Evolutionary conservation across 2,888 invertebrate genomes (phyloP).

Genomic region (Muschampia plurimacula): DNA sequence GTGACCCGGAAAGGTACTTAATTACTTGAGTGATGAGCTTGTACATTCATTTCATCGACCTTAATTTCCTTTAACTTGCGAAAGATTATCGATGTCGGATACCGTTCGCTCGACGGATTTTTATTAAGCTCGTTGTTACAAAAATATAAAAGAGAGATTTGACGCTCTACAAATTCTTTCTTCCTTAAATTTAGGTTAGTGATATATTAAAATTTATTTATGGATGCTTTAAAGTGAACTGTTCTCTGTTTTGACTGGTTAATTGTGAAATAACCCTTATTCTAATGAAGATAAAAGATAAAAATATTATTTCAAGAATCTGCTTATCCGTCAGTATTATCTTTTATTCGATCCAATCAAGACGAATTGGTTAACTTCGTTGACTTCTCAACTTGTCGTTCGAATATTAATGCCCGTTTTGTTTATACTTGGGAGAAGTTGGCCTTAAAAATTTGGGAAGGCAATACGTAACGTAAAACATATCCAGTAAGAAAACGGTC

Average conservation of each 20-base stretch:
- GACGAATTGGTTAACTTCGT: slow-evolving; percentile 48
- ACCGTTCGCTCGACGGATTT: neutral
- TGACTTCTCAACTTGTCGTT: slow-evolving; percentile 36
- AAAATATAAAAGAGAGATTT: slow-evolving; percentile 10
- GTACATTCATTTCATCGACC: neutral
- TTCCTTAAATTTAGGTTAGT: slow-evolving; percentile 19
- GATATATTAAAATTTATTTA: slow-evolving; percentile 23
- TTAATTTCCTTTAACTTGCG: neutral
- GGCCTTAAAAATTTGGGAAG: neutral
- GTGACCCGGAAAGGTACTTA: slow-evolving; percentile 33
- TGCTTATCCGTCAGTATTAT: slow-evolving; percentile 54
- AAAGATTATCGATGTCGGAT: neutral
- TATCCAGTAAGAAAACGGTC: neutral
- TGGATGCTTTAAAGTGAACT: slow-evolving; percentile 9
- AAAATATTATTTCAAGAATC: slow-evolving; percentile 8
- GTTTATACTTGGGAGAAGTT: slow-evolving; percentile 7
- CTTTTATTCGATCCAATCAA: slow-evolving; percentile 55
- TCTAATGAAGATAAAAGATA: slow-evolving; percentile 57
- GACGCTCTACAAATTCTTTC: slow-evolving; percentile 25
- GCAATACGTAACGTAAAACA: neutral
- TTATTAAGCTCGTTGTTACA: slow-evolving; percentile 2
- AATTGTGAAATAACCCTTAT: slow-evolving; percentile 50
- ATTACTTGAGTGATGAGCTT: slow-evolving; percentile 16
- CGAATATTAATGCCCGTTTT: slow-evolving; percentile 32
- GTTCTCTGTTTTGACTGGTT: slow-evolving; percentile 47